Conservation (phyloP, 2,797 vertebrate species). For the Brachymystax lenok region DNA sequence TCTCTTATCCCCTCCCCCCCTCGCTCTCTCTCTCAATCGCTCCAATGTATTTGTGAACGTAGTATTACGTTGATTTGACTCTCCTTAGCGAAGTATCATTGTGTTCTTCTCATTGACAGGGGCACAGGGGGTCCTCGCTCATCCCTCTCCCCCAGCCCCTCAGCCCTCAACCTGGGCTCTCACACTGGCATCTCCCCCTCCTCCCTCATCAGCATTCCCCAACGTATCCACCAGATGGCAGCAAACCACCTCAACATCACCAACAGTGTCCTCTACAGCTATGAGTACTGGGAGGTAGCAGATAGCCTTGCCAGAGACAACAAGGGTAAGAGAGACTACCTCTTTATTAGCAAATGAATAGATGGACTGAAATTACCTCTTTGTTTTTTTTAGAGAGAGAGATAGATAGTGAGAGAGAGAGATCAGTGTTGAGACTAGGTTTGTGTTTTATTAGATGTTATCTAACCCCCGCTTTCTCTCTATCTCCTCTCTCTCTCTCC, state of each 20-base stretch:
- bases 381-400: no score
- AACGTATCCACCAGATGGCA: conserved; percentile 99
- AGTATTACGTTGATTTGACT: neutral
- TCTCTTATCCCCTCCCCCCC: neutral
- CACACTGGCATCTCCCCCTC: conserved; percentile 67
- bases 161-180: conserved; percentile 74
- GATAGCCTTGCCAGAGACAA: conserved; percentile 96
- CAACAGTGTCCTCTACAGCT: conserved; percentile 98
- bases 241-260: conserved; percentile 98
- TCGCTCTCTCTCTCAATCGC: no score
- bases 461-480: neutral
- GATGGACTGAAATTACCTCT: no score
- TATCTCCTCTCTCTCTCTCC: neutral
- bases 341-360: no score
- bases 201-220: conserved; percentile 91
- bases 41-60: no score
- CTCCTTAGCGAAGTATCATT: neutral
- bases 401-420: neutral
- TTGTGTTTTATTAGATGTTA: neutral
- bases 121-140: conserved; percentile 79
- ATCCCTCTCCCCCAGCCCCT: conserved; percentile 82
- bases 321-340: conserved; percentile 77
- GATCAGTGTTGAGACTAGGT: neutral
- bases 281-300: conserved; percentile 99
- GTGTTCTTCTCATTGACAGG: conserved; percentile 66